Evolutionary conservation across 2,113 vertebrate genomes (phyloP).

Genomic region (Oreotrochilus melanogaster): DNA sequence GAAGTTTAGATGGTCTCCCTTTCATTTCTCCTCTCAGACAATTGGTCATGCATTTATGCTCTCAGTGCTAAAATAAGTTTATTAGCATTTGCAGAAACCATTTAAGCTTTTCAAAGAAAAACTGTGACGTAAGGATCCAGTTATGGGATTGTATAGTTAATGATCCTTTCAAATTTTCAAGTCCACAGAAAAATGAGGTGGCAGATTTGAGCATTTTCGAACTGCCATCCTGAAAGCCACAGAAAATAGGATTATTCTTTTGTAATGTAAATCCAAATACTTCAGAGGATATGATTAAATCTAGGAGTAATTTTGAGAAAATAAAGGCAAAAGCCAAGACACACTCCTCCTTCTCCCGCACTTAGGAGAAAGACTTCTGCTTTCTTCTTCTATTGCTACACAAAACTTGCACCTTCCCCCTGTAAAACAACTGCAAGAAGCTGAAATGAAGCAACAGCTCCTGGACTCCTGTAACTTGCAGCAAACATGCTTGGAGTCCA

Average conservation of each 20-base stretch:
- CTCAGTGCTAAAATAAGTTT: not conserved
- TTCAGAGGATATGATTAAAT: not conserved
- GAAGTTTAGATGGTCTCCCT: not conserved
- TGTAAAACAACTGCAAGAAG: not conserved
- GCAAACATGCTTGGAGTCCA: not conserved
- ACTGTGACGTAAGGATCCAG: not conserved
- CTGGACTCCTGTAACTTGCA: not conserved
- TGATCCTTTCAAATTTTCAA: constrained; percentile 21
- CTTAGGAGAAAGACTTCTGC: not conserved
- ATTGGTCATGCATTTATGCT: not conserved
- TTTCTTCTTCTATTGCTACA: not conserved
- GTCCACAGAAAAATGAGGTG: not conserved
- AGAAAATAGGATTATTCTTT: not conserved
- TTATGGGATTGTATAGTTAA: not conserved
- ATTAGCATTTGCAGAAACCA: not conserved
- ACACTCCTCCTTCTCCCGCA: not conserved
- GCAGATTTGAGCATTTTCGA: not conserved
- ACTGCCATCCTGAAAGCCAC: not conserved
- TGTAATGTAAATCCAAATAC: not conserved
- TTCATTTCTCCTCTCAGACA: constrained; percentile 15
- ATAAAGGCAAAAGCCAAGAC: not conserved
- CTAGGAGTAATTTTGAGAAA: not conserved
- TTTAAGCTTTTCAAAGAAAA: constrained; percentile 23
- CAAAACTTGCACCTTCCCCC: not conserved
- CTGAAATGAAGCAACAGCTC: not conserved